phyloP scores from a whole-genome alignment of 2,113 vertebrate genomes.

The Felis chaus region DNA sequence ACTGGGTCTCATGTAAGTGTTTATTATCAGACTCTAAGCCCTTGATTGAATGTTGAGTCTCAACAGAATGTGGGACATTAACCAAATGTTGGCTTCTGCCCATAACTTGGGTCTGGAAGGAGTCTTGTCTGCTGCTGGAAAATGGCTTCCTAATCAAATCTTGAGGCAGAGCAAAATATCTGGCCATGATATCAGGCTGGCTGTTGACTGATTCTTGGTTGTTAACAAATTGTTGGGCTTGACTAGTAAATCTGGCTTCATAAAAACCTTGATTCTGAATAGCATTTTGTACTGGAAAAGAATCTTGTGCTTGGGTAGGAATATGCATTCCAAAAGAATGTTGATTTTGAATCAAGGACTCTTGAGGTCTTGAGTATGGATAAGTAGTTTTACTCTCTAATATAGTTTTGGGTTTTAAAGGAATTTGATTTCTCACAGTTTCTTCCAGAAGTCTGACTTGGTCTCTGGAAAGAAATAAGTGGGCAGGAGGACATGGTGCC shows the following conservation, averaged over 20 bases:
- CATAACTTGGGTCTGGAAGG: not conserved
- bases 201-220: not conserved
- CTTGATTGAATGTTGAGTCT: conserved; percentile 2
- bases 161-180: not conserved
- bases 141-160: not conserved
- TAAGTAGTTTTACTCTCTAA: not conserved
- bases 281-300: conserved; percentile 10
- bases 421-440: conserved; percentile 55
- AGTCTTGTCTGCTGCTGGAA: not conserved
- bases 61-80: not conserved
- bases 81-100: not conserved
- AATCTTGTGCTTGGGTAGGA: conserved; percentile 23
- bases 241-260: not conserved
- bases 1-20: not conserved
- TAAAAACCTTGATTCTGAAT: conserved; percentile 4
- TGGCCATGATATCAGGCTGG: not conserved
- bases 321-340: not conserved
- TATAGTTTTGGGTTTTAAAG: conserved; percentile 1
- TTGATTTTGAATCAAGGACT: not conserved
- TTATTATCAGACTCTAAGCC: not conserved
- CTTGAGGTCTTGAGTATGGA: not conserved
- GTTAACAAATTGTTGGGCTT: not conserved
- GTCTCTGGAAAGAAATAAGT: conserved; percentile 58
- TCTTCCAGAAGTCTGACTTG: conserved; percentile 69
- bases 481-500: conserved; percentile 42